Evolutionary conservation across 2,113 vertebrate species (phyloP).

Genomic region (Poecilia latipinna): DNA sequence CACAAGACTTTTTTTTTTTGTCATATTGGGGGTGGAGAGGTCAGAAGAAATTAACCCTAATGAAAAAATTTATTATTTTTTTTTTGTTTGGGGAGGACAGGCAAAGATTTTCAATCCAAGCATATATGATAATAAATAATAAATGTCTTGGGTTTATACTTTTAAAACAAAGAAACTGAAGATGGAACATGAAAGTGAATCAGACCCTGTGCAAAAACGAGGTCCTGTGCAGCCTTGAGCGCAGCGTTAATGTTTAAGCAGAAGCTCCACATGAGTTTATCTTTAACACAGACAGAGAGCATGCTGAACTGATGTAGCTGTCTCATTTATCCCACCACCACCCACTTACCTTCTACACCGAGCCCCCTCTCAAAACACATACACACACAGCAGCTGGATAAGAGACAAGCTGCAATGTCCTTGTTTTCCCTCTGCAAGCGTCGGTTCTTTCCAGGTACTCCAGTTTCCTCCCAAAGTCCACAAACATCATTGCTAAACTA

Average conservation of each 20-base stretch:
- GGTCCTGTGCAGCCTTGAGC: slow-evolving; percentile 53
- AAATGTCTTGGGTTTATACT: neutral
- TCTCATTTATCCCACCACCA: neutral
- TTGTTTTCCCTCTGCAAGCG: too few relatives aligned
- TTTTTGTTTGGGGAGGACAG: neutral
- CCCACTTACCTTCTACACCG: neutral
- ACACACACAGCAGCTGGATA: too few relatives aligned
- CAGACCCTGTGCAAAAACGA: slow-evolving; percentile 11
- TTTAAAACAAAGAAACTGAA: neutral
- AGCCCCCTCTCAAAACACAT: too few relatives aligned
- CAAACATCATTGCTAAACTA: too few relatives aligned
- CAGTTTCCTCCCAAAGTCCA: too few relatives aligned
- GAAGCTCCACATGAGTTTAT: slow-evolving; percentile 29
- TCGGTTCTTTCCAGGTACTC: too few relatives aligned
- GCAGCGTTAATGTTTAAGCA: slow-evolving; percentile 75
- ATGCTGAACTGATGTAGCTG: slow-evolving; percentile 18
- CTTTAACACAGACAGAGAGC: slow-evolving; percentile 44
- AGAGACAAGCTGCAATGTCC: too few relatives aligned
- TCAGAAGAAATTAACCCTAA: neutral
- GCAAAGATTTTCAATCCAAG: neutral
- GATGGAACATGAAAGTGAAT: slow-evolving; percentile 7
- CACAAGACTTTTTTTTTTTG: neutral
- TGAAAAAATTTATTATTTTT: neutral
- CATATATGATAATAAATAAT: neutral
- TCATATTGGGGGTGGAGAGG: neutral